phyloP scores from a whole-genome alignment of 2,113 vertebrate genomes.

The Sebastes schlegelii region DNA sequence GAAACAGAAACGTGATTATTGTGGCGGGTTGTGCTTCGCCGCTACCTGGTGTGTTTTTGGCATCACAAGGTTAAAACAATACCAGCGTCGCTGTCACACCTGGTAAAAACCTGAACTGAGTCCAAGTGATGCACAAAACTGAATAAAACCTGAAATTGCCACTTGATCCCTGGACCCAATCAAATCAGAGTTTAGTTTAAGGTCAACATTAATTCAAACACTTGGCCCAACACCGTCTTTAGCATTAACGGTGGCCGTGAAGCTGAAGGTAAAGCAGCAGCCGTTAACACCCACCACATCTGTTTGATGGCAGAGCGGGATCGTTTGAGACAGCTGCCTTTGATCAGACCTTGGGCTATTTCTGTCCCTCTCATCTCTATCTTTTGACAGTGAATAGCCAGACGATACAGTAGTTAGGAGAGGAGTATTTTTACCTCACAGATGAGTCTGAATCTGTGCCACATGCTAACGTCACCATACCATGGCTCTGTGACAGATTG shows the following conservation, averaged over 20 bases:
- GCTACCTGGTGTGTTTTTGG: no score
- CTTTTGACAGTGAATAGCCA: constrained; percentile 13
- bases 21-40: no score
- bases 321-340: constrained; percentile 45
- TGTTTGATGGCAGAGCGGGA: constrained; percentile 31
- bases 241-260: neutral
- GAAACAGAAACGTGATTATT: no score
- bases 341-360: constrained; percentile 53
- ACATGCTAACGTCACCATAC: constrained; percentile 1
- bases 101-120: neutral
- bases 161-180: neutral
- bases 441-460: constrained; percentile 10
- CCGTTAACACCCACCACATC: constrained; percentile 30
- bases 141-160: neutral
- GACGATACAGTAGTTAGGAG: constrained; percentile 19
- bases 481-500: neutral
- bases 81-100: neutral
- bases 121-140: neutral
- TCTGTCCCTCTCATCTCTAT: constrained; percentile 38
- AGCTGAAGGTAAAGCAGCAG: constrained; percentile 27
- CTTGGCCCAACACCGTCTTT: neutral
- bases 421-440: constrained; percentile 26
- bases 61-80: neutral
- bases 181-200: neutral
- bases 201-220: constrained; percentile 3